Percentiles rank a stretch among this genome's conserved stretches.
Evolutionary conservation across 2,797 vertebrate species (phyloP).

Genomic region (Semaprochilodus insignis): DNA sequence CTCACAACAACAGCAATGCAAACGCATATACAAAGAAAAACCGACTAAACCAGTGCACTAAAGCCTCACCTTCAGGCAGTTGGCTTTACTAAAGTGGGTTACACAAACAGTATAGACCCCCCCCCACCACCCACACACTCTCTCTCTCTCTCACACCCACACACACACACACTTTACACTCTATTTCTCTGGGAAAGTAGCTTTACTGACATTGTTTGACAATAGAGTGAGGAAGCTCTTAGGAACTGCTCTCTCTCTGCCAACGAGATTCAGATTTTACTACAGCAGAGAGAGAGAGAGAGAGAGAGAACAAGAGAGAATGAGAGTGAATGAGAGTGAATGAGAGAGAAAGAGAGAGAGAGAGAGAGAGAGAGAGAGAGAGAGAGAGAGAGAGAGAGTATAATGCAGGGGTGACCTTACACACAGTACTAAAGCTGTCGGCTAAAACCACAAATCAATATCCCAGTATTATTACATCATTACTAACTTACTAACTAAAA

Average conservation of each 20-base stretch:
- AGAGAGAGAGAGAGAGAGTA: too few relatives aligned
- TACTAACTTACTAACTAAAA: too few relatives aligned
- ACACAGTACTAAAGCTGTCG: too few relatives aligned
- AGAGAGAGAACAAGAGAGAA: too few relatives aligned
- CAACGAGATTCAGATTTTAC: too few relatives aligned
- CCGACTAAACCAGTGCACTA: background rate
- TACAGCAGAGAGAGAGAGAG: too few relatives aligned
- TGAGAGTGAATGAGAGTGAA: too few relatives aligned
- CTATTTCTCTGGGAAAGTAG: background rate
- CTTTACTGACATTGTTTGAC: background rate
- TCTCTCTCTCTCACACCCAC: background rate
- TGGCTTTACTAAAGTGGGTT: constrained; percentile 13
- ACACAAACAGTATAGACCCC: background rate
- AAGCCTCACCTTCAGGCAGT: background rate
- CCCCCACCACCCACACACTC: background rate
- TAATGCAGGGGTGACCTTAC: too few relatives aligned
- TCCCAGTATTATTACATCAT: too few relatives aligned
- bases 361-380: too few relatives aligned
- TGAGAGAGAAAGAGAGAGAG: too few relatives aligned
- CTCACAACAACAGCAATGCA: background rate
- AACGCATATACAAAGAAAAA: background rate
- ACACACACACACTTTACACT: background rate
- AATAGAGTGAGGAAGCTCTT: background rate
- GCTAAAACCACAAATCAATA: too few relatives aligned
- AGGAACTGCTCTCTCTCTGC: background rate